These are phyloP conservation scores for Drosophila nigrodunni DNA, from an alignment of 1,140 invertebrate species.

Conservation along the genomic window DNA sequence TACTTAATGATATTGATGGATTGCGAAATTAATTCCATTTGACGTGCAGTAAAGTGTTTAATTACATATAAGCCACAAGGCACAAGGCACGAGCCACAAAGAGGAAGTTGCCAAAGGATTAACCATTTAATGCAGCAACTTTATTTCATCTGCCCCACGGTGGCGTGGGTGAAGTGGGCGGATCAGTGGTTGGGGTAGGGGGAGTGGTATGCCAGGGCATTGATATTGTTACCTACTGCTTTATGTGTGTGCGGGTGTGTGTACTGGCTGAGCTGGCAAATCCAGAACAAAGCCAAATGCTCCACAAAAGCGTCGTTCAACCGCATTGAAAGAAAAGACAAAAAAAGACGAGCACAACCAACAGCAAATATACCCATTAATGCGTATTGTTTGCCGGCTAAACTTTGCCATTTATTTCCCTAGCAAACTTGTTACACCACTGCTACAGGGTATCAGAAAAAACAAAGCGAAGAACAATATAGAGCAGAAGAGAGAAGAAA, in stretches of 20 bases:
- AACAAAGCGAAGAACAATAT: slow-evolving; percentile 22
- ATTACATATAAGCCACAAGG: slow-evolving; percentile 46
- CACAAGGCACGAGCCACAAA: slow-evolving; percentile 24
- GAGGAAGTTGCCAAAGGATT: slow-evolving; percentile 62
- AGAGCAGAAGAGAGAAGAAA: slow-evolving; percentile 6
- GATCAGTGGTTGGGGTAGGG: background rate
- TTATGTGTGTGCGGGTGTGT: slow-evolving; percentile 17
- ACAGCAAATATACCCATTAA: too few species aligned
- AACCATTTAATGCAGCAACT: slow-evolving; percentile 63
- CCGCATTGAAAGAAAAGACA: slow-evolving; percentile 59
- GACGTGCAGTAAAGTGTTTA: slow-evolving; percentile 61
- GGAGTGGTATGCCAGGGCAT: slow-evolving; percentile 34
- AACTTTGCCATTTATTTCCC: too few species aligned
- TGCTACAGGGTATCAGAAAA: background rate
- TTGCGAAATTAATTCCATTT: slow-evolving; percentile 40
- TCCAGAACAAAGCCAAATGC: slow-evolving; percentile 75
- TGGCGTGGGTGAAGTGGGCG: too few species aligned
- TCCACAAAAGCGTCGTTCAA: slow-evolving; percentile 60
- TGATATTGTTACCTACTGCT: slow-evolving; percentile 52
- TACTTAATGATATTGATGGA: slow-evolving; percentile 50
- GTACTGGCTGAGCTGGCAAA: slow-evolving; percentile 53
- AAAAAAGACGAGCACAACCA: background rate
- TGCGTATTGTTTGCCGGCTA: too few species aligned
- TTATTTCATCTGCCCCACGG: background rate
- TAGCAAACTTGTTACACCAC: too few species aligned